phyloP scores from a whole-genome alignment of 1,140 invertebrate genomes.

The Ceratina calcarata region DNA sequence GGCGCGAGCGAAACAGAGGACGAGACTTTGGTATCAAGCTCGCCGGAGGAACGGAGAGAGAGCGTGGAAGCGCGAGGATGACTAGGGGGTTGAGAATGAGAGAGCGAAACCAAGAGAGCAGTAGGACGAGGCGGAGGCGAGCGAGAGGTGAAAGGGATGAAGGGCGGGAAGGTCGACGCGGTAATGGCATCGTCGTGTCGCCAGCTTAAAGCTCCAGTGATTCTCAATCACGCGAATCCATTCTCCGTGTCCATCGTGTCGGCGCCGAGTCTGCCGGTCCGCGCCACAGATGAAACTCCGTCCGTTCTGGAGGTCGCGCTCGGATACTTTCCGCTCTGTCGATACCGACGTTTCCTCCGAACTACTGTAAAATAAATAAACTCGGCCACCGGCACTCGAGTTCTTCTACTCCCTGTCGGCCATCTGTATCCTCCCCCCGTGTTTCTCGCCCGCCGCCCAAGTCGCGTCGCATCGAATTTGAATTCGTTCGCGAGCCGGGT shows the following conservation, averaged over 20 bases:
- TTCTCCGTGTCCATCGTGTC: conserved; percentile 47
- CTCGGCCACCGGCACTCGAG: conserved; percentile 1
- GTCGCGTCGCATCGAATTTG: conserved; percentile 6
- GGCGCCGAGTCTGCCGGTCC: conserved; percentile 16
- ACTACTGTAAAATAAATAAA: conserved; percentile 45
- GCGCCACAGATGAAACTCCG: conserved; percentile 31
- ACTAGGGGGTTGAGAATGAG: conserved; percentile 30
- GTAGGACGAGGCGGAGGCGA: conserved; percentile 16
- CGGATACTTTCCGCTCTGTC: conserved; percentile 27
- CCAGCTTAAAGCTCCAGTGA: conserved; percentile 73
- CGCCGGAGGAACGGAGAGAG: conserved; percentile 22
- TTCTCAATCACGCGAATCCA: conserved; percentile 68
- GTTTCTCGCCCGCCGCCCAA: neutral
- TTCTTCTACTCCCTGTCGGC: neutral
- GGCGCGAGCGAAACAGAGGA: conserved; percentile 12
- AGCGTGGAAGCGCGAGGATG: conserved; percentile 24
- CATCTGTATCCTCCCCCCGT: no score
- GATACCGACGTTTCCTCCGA: conserved; percentile 21
- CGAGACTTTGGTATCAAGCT: neutral
- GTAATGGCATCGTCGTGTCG: conserved; percentile 74
- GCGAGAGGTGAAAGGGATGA: conserved; percentile 41
- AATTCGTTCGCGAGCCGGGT: conserved; percentile 15
- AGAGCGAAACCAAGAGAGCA: conserved; percentile 20
- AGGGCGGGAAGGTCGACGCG: conserved; percentile 65
- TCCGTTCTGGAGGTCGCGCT: neutral